Conservation (phyloP, 37 sponge, comb jelly and placozoan genomes). For the Cliona cf. orientalis region DNA sequence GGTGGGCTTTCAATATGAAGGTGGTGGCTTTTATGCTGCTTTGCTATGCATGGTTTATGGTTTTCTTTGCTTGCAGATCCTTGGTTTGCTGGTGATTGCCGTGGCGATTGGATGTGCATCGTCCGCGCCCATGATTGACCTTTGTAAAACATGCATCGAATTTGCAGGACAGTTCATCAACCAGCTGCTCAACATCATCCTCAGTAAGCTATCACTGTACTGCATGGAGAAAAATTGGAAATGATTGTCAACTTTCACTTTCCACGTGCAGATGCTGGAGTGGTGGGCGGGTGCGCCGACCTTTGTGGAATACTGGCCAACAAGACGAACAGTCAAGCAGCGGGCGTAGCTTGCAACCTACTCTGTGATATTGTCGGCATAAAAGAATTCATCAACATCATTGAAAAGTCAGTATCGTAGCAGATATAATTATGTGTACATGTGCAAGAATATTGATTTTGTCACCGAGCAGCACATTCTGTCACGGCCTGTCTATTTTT, state of each 20-base stretch:
- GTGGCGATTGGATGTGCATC: no score
- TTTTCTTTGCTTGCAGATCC: no score
- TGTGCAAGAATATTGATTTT: not conserved
- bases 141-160: slow-evolving; percentile 62
- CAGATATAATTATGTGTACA: not conserved
- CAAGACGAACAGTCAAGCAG: slow-evolving; percentile 49
- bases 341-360: slow-evolving; percentile 71
- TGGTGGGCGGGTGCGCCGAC: slow-evolving; percentile 74
- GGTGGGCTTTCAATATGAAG: no score
- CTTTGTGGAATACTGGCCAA: slow-evolving; percentile 68
- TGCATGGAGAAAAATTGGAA: not conserved
- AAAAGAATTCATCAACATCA: slow-evolving; percentile 74
- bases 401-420: slow-evolving; percentile 81
- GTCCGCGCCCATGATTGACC: not conserved
- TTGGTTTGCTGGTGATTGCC: no score
- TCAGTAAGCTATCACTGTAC: slow-evolving; percentile 49
- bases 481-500: not conserved
- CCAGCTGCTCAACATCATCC: slow-evolving; percentile 74
- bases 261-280: slow-evolving; percentile 72
- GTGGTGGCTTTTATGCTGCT: no score
- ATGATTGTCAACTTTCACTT: not conserved
- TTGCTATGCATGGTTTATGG: no score
- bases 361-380: slow-evolving; percentile 81
- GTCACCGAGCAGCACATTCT: not conserved
- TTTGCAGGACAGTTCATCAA: slow-evolving; percentile 73